Percentiles rank a stretch among this genome's conserved stretches.
These are phyloP conservation scores for Margaritifera margaritifera DNA, from an alignment of 2,888 invertebrate species.

Conservation along the genomic window DNA sequence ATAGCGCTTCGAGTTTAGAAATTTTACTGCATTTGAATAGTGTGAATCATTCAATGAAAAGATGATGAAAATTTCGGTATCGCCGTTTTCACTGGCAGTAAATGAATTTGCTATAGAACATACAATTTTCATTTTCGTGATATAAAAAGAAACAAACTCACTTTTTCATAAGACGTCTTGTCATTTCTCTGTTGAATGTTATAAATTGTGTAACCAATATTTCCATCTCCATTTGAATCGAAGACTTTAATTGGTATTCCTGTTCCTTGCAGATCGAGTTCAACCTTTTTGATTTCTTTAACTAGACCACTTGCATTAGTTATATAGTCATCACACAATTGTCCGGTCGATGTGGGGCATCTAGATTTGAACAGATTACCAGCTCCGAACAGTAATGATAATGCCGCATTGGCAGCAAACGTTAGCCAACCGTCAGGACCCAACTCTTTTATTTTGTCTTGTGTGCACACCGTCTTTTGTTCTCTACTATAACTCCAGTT, in stretches of 20 bases:
- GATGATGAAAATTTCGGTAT: no score
- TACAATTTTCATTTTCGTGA: no score
- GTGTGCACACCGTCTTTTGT: no score
- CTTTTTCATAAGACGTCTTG: no score
- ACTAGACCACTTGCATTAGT: not conserved
- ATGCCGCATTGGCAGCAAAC: slow-evolving; percentile 15
- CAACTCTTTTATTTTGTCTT: not conserved
- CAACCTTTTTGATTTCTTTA: slow-evolving; percentile 2
- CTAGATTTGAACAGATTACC: slow-evolving; percentile 9
- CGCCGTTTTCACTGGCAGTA: no score
- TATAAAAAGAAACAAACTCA: no score
- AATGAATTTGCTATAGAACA: no score
- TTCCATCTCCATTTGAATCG: slow-evolving; percentile 22
- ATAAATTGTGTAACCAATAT: slow-evolving; percentile 23
- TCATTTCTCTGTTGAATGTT: not conserved
- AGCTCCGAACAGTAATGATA: slow-evolving; percentile 11
- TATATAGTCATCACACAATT: slow-evolving; percentile 9
- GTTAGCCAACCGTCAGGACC: slow-evolving; percentile 15
- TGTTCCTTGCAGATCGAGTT: slow-evolving; percentile 8
- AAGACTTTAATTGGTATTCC: slow-evolving; percentile 8
- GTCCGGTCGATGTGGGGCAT: slow-evolving; percentile 6
- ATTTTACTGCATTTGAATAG: no score
- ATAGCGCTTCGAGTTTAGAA: no score
- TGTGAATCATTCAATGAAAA: no score
- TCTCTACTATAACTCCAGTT: slow-evolving; percentile 16